Percentiles rank a stretch among this genome's conserved stretches.
These are phyloP conservation scores for Arothron firmamentum DNA, from an alignment of 2,113 vertebrate genomes.

Conservation along the genomic window DNA sequence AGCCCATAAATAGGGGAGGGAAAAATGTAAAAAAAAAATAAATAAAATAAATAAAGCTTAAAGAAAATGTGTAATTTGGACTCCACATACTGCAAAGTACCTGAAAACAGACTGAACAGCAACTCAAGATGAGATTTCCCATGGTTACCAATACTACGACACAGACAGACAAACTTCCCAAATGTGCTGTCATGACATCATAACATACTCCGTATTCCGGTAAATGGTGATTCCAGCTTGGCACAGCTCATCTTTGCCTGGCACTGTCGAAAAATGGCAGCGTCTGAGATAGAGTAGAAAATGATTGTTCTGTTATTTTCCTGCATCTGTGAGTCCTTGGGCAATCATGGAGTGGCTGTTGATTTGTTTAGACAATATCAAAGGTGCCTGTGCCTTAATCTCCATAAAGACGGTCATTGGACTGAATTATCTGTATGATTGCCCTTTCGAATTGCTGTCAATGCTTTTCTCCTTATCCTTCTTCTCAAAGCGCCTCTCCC, in stretches of 20 bases:
- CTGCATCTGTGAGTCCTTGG: conserved; percentile 44
- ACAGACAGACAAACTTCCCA: conserved; percentile 23
- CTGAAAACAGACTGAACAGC: conserved; percentile 4
- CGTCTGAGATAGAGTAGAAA: conserved; percentile 35
- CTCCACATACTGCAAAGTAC: conserved; percentile 11
- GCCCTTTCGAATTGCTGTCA: conserved; percentile 72
- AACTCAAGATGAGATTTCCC: conserved; percentile 2
- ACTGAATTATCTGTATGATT: conserved; percentile 72
- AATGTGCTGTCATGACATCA: conserved; percentile 40
- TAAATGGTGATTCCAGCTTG: conserved; percentile 32
- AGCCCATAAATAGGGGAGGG: too few relatives aligned
- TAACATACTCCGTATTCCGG: conserved; percentile 13
- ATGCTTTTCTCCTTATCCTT: conserved; percentile 65
- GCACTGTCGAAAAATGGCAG: conserved; percentile 22
- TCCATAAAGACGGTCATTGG: conserved; percentile 68
- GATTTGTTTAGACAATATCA: conserved; percentile 70
- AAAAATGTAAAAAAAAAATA: too few relatives aligned
- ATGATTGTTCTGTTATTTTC: conserved; percentile 10
- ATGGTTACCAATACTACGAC: not conserved
- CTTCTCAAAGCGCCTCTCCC: conserved; percentile 64
- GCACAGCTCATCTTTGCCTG: conserved; percentile 22
- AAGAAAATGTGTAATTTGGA: too few relatives aligned
- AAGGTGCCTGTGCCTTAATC: conserved; percentile 57
- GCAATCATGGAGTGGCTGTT: conserved; percentile 52
- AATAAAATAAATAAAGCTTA: too few relatives aligned